A percentile compares a stretch with the other conserved stretches of the same genome.
These are phyloP conservation scores for Iselma pallidipennis DNA, from an alignment of 2,888 invertebrate species.

Conservation along the genomic window DNA sequence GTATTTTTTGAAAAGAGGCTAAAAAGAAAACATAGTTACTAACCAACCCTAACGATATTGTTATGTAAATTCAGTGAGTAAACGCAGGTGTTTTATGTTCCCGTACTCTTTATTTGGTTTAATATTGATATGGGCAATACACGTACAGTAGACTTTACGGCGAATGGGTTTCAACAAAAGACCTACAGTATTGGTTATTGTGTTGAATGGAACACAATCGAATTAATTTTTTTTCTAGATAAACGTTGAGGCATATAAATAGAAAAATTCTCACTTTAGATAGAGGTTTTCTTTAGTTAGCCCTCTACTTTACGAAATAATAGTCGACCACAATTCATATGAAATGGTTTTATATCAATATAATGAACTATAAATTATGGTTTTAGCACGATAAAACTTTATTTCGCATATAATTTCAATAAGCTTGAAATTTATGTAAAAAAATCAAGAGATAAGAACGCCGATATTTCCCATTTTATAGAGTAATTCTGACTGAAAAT, in stretches of 20 bases:
- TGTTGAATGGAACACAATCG: not conserved
- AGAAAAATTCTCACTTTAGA: not conserved
- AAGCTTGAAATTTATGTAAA: not conserved
- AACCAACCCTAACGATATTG: constrained; percentile 1
- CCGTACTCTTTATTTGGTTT: not conserved
- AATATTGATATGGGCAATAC: constrained; percentile 2
- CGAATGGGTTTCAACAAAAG: not conserved
- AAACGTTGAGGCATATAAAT: not conserved
- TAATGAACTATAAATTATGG: not conserved
- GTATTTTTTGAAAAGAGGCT: not conserved
- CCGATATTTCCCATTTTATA: too few relatives aligned
- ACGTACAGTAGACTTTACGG: not conserved
- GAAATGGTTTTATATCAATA: not conserved
- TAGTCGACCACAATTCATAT: too few relatives aligned
- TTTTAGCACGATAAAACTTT: not conserved
- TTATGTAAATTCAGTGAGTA: constrained; percentile 4
- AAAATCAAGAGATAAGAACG: too few relatives aligned
- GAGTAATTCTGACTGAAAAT: too few relatives aligned
- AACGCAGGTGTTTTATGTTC: constrained; percentile 4
- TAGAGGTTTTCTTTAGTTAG: not conserved
- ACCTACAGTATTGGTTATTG: not conserved
- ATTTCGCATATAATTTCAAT: not conserved
- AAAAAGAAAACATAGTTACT: not conserved
- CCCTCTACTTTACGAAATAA: not conserved
- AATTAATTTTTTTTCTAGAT: not conserved